Base-by-base conservation (phyloP, 2,113 vertebrate genomes). In the Empidonax traillii region DNA sequence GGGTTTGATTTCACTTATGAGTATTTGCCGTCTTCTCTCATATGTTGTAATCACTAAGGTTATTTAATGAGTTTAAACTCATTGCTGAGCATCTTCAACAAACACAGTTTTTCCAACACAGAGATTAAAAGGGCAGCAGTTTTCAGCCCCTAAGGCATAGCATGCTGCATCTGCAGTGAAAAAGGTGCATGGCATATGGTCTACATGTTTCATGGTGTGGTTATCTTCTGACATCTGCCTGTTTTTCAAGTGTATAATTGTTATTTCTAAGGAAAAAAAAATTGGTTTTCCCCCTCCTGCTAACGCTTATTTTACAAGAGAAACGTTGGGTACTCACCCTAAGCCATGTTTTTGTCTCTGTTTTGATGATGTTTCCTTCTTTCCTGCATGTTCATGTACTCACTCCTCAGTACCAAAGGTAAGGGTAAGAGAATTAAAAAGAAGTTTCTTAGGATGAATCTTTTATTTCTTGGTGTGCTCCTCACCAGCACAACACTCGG, bases 1-100 rank as follows among this genome's bases (percentile, higher is more conserved):
- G 21, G 3, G 49, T 96, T 81, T 68, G 4, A 62, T 92, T 89
- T 91, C 37, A 24, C 16, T 72, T 56, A 8, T 0, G 2, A 56
- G 1, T 86, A n/a, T 71, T 94, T 73, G 33, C 71, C 46, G 53
- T 93, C 33, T 21, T 90, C 67, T 68, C 21, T 85, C 41, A 39
- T 71, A 37, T 28, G 16, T 56, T 86, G 44, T 76, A 71, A n/a
- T 75, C 52, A 20, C 49, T 46, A 3, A 55, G 27, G 49, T 81
- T 82, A 66, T 83, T 87, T 83, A 89, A 83, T 69, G 82, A 49
- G 11, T 94, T 89, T 71, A 92, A 82, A 90, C 67, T 69, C 27
- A 6, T 59, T 90, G 55, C 67, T 87, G 85, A 81, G 21, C 33
- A 71, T 85, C 82, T 89, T 79, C 67, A 88, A 31, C 62, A 67